Conservation (phyloP, 2,113 vertebrate genomes). For the Echinops telfairi region DNA sequence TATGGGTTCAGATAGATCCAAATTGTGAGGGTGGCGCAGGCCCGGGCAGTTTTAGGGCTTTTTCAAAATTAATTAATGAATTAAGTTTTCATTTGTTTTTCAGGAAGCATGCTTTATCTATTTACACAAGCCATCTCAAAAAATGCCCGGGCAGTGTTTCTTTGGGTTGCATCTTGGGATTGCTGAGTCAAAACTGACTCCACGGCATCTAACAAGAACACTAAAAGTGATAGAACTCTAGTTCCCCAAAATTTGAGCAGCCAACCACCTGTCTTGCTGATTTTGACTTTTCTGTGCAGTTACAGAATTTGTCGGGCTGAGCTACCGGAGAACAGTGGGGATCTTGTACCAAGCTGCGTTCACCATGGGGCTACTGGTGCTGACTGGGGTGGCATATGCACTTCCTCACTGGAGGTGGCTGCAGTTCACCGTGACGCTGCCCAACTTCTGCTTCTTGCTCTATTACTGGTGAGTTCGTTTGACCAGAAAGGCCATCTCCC, state of each 20-base stretch:
- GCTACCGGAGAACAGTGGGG: conserved; percentile 87
- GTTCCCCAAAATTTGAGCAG: fast-evolving
- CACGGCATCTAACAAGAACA: too few relatives aligned
- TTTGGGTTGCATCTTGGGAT: too few relatives aligned
- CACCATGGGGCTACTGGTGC: conserved; percentile 84
- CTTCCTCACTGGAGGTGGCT: conserved; percentile 89
- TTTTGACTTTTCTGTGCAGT: conserved; percentile 80
- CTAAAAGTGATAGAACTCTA: not conserved
- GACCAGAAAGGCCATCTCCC: not conserved
- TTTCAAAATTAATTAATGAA: too few relatives aligned
- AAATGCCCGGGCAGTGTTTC: too few relatives aligned
- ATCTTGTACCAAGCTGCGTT: conserved; percentile 87
- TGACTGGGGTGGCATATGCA: conserved; percentile 83
- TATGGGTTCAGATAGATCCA: too few relatives aligned
- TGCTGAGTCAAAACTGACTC: too few relatives aligned
- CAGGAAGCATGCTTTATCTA: too few relatives aligned
- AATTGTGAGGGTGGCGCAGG: too few relatives aligned
- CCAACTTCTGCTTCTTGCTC: conserved; percentile 86
- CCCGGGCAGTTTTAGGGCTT: too few relatives aligned
- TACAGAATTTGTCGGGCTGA: conserved; percentile 87
- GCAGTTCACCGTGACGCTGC: conserved; percentile 87
- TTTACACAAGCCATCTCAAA: too few relatives aligned
- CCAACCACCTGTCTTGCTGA: fast-evolving
- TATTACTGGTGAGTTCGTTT: conserved; percentile 87
- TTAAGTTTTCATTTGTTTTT: too few relatives aligned